These are phyloP conservation scores for Gymnosoma rotundatum DNA, from an alignment of 2,888 invertebrate species.

Conservation along the genomic window DNA sequence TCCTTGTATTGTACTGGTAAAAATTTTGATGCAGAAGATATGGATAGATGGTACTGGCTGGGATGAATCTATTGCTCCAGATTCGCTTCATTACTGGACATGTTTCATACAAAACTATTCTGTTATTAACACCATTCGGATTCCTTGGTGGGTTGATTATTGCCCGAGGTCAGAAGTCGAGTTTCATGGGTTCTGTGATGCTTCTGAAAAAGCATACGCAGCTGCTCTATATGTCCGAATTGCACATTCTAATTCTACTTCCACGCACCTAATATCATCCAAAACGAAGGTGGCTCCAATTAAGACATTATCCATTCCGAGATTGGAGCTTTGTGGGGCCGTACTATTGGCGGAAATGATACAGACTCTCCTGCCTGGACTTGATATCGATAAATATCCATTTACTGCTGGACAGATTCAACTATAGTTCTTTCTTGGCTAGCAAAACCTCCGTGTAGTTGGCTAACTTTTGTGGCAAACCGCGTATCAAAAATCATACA, in stretches of 20 bases:
- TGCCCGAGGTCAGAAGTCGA: neutral
- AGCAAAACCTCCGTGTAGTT: neutral
- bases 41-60: neutral
- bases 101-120: no score
- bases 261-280: no score
- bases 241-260: no score
- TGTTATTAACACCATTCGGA: neutral
- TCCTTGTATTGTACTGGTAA: neutral
- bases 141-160: neutral
- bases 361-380: no score
- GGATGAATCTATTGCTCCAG: neutral
- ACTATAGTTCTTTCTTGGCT: neutral
- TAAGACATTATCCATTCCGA: no score
- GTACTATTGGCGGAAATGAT: no score
- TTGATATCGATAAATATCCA: neutral
- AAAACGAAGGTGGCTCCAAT: no score
- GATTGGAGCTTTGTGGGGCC: no score
- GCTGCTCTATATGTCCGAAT: no score
- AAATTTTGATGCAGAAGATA: no score
- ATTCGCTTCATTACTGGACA: neutral
- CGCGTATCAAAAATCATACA: neutral
- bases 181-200: neutral
- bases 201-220: neutral
- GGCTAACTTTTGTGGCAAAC: neutral
- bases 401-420: conserved; percentile 1